Percentiles rank a stretch among this genome's conserved stretches.
Evolutionary conservation across 2,113 vertebrate genomes (phyloP).

Genomic region (Plestiodon gilberti): DNA sequence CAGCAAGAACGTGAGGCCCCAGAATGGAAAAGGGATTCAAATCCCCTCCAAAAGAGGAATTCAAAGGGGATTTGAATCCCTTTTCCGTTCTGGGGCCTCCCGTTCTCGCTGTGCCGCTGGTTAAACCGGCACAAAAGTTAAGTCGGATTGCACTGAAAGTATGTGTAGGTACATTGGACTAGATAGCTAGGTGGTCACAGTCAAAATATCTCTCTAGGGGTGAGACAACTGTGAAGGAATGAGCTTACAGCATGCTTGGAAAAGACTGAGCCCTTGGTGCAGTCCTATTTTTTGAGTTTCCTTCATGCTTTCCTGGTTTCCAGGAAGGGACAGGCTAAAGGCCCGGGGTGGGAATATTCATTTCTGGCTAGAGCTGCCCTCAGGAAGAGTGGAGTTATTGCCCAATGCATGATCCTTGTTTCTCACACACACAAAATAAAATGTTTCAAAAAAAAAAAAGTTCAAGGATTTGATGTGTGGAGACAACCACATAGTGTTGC

Average conservation of each 20-base stretch:
- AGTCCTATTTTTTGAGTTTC: neutral
- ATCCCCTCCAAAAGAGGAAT: too few relatives aligned
- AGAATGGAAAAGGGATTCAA: too few relatives aligned
- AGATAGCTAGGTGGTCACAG: neutral
- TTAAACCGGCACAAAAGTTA: too few relatives aligned
- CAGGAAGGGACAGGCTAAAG: neutral
- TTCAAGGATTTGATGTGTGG: neutral
- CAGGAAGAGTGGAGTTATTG: neutral
- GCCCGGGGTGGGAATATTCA: neutral
- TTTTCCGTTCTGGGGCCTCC: too few relatives aligned
- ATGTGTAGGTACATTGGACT: accelerated
- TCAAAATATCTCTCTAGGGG: neutral
- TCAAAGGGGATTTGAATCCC: too few relatives aligned
- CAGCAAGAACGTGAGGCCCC: too few relatives aligned
- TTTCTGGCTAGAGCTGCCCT: neutral
- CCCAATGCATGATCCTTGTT: neutral
- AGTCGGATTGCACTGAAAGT: too few relatives aligned
- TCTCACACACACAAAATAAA: neutral
- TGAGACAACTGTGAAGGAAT: neutral
- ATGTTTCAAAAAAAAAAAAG: neutral
- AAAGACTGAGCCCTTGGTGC: neutral
- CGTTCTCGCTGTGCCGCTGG: too few relatives aligned
- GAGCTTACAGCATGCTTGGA: too few relatives aligned
- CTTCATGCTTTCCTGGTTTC: neutral
- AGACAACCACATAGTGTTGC: neutral